Evolutionary conservation across 2,797 vertebrate species (phyloP), one percentile per base, ranked within the genome.

Genomic region (Sparus aurata): DNA sequence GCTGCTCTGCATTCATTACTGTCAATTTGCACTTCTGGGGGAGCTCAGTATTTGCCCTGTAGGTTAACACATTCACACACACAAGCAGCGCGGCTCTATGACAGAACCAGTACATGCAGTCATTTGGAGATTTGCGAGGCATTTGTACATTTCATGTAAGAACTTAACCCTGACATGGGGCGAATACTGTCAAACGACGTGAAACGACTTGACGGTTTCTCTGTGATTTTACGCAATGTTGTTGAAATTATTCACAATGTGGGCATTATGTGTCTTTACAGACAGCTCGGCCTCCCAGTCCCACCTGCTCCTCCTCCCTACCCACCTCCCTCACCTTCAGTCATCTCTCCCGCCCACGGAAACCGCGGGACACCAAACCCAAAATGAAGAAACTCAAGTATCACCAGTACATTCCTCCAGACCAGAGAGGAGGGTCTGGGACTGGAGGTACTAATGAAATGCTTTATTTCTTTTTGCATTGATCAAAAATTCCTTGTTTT

Each of bases 371-470:
- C 80, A 90, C 93, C 27, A 96, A 96, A 89, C 94, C 96, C 65
- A 97, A 96, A 87, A 96, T 97, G 93, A 95, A 94, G 90, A 96
- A 96, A 87, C 94, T 98, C 62, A 97, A 97, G 84, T 97, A 98
- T 93, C 97, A 98, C 89, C 97, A 97, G 84, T 98, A 98, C 94
- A 97, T 97, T 95, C 97, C 97, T 80, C 96, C 97, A 6, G 95
- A 97, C 89, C 96, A 95, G 74, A 95, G 94, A 86, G 92, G 87
- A 52, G 87, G 85, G 71, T 76, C 91, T 67, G 94, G 92, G 77
- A 86, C 85, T 8, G 92, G 86, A 86, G 94, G 93, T 94, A 79
- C 22, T n/a, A 20, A 23, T n/a, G 10, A 11, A 17, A 20, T 47
- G 2, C 11, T 68, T 60, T 13, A 20, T 3, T 52, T 27, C n/a